Evolutionary conservation across 2,797 vertebrate genomes (phyloP).

Genomic region (Sus cebifrons): DNA sequence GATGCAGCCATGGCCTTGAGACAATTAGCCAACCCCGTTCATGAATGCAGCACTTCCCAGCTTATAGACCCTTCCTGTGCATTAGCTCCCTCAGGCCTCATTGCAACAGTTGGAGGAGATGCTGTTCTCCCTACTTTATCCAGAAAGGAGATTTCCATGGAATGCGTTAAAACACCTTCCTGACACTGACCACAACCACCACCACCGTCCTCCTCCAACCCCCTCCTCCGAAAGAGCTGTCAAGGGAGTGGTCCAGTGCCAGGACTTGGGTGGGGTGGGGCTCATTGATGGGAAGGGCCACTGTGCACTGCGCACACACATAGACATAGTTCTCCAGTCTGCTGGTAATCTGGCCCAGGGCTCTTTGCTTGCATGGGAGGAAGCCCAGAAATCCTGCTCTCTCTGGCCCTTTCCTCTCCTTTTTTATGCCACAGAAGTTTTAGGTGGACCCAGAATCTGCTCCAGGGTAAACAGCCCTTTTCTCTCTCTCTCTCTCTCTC

Average conservation of each 20-base stretch:
- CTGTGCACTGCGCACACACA: fast-evolving
- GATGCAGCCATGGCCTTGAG: background rate
- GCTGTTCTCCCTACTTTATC: background rate
- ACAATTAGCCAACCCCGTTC: background rate
- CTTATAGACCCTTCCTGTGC: background rate
- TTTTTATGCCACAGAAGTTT: background rate
- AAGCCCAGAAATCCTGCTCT: background rate
- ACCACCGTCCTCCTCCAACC: too few relatives aligned
- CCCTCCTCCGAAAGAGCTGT: background rate
- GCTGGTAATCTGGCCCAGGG: background rate
- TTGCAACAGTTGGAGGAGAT: background rate
- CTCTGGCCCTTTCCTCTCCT: background rate
- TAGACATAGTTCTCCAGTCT: too few relatives aligned
- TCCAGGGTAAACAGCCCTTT: background rate
- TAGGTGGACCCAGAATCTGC: background rate
- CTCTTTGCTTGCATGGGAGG: background rate
- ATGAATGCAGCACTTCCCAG: fast-evolving
- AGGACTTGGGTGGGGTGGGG: background rate
- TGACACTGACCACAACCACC: background rate
- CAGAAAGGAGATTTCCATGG: background rate
- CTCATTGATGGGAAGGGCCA: fast-evolving
- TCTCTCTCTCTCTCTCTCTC: background rate
- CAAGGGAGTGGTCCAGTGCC: background rate
- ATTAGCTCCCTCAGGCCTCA: background rate
- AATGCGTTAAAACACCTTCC: background rate